Evolutionary conservation across 2,888 invertebrate genomes (phyloP), one percentile per base, ranked within the genome.

Genomic region (Dioctria linearis): DNA sequence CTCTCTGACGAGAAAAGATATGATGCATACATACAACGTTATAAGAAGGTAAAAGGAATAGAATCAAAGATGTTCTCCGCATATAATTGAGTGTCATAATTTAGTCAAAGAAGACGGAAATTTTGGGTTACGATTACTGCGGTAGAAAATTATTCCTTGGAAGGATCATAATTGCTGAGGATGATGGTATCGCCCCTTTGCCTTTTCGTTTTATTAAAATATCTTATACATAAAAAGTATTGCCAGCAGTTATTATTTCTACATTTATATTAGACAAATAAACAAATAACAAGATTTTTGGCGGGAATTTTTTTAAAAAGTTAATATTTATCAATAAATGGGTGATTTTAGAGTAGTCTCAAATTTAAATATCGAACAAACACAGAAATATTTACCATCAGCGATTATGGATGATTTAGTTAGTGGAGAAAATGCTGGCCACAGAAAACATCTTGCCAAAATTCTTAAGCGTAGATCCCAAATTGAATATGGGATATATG

Each of bases 51-150:
- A 42, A 43, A 66, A 13, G 66, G 63, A n/a, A 78, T 25, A 51
- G 54, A 78, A n/a, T 25, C 63, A 5, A 51, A 13, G 78, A 37
- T 67, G 78, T 67, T 54, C 66, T 40, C 42, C 40, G 67, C 57
- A 67, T 78, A 67, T 78, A 67, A 78, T 78, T 78, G 78, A 67
- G 67, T 78, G 78, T 78, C 78, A 67, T 78, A 78, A 78, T 78
- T 78, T 78, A 78, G 78, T 66, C 66, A 66, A 66, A 66, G 66
- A 66, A 78, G 78, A 66, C 66, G 66, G 66, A 78, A 51, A 66
- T 78, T 78, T 78, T 67, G 37, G 76, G 76, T 63, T 76, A 43
- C 63, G 76, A 61, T 76, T 63, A 25, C 49, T 63, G n/a, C n/a
- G 43, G 49, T 61, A 46, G 49, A 49, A 76, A 76, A 63, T 76